Percentiles rank a stretch among this genome's conserved stretches.
Conservation (phyloP, 2,797 vertebrate genomes). For the Streptopelia turtur region DNA sequence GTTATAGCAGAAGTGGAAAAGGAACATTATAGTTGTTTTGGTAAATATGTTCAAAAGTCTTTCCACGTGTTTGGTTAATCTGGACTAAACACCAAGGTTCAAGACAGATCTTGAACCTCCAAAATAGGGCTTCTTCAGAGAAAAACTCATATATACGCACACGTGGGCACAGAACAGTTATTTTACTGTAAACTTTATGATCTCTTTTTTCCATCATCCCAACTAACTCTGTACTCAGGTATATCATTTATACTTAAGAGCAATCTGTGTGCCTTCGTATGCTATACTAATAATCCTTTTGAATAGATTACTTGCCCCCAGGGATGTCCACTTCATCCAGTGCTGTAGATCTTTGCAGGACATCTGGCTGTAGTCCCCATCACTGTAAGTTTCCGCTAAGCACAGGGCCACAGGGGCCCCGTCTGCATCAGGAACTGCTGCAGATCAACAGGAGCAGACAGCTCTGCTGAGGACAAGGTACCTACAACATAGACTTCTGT, state of each 20-base stretch:
- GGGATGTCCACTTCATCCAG: not conserved
- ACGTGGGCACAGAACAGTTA: fast-evolving
- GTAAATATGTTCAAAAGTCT: not conserved
- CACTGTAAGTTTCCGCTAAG: not conserved
- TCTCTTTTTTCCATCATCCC: not conserved
- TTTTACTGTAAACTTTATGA: not conserved
- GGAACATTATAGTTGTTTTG: not conserved
- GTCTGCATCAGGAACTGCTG: not conserved
- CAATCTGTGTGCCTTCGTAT: fast-evolving
- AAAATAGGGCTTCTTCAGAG: not conserved
- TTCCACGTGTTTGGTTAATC: not conserved
- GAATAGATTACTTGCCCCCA: not conserved
- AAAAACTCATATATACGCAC: fast-evolving
- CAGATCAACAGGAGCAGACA: not conserved
- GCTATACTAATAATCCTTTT: not conserved
- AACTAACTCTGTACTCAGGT: not conserved
- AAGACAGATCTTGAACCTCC: not conserved
- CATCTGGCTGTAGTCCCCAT: not conserved
- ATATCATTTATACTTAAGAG: not conserved
- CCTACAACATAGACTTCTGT: not conserved
- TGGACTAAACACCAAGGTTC: not conserved
- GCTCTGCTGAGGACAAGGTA: not conserved
- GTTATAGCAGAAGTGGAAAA: not conserved
- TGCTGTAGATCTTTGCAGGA: not conserved
- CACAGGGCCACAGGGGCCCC: not conserved